Conservation (phyloP, 1,140 invertebrate genomes). For the Dolichoris vasculosae region DNA sequence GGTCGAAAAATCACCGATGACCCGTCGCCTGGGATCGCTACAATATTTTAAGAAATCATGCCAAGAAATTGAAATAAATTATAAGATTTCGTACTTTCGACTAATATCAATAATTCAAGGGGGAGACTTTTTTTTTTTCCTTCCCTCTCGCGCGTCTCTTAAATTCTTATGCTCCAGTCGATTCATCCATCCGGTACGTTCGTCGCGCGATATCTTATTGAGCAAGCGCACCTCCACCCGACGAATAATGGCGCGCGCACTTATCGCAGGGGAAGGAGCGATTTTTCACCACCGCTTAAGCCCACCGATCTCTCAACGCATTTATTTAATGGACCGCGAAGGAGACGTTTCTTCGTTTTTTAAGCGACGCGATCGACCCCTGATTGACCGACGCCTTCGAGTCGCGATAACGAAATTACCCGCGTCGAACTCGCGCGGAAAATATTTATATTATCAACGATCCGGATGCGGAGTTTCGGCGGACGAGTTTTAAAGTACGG, state of each 20-base stretch:
- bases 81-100: not conserved
- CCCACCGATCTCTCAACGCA: conserved; percentile 54
- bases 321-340: conserved; percentile 59
- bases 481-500: too few species aligned
- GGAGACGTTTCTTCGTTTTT: not conserved
- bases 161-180: too few species aligned
- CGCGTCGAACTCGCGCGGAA: not conserved
- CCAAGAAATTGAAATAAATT: conserved; percentile 8
- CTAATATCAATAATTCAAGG: too few species aligned
- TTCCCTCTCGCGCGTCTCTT: too few species aligned
- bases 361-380: not conserved
- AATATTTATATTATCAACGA: conserved; percentile 25
- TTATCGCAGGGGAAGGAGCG: not conserved
- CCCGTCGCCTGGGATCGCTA: not conserved
- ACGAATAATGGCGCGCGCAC: not conserved
- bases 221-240: not conserved
- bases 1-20: not conserved
- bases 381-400: not conserved
- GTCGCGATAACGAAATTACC: not conserved
- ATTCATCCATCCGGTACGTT: not conserved
- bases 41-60: not conserved
- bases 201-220: not conserved
- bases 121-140: too few species aligned
- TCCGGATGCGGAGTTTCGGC: too few species aligned
- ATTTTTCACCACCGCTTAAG: not conserved